Conservation (phyloP, 2,113 vertebrate genomes). For the Sminthopsis crassicaudata region DNA sequence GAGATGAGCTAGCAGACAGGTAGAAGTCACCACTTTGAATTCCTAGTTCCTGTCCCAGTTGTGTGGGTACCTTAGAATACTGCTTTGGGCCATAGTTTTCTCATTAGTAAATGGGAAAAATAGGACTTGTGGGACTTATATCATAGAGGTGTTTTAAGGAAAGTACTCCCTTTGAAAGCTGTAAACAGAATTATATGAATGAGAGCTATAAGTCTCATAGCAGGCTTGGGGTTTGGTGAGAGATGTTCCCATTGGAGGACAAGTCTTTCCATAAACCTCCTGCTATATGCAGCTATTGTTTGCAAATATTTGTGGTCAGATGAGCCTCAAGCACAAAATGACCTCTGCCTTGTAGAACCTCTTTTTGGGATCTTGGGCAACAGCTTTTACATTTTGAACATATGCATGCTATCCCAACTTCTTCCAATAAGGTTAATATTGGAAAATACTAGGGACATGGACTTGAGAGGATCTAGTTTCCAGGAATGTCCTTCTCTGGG, state of each 20-base stretch:
- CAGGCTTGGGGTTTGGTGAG: too few relatives aligned
- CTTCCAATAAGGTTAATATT: neutral
- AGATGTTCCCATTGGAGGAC: neutral
- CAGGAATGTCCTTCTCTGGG: slow-evolving; percentile 47
- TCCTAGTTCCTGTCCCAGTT: neutral
- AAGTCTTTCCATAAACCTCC: neutral
- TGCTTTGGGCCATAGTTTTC: too few relatives aligned
- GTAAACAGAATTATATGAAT: too few relatives aligned
- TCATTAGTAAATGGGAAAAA: too few relatives aligned
- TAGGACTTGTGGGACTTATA: too few relatives aligned
- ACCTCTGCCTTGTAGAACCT: too few relatives aligned
- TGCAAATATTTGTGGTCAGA: neutral
- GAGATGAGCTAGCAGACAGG: neutral
- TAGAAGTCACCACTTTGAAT: neutral
- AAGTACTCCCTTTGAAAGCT: too few relatives aligned
- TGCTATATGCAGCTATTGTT: neutral
- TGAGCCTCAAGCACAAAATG: too few relatives aligned
- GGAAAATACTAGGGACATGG: neutral
- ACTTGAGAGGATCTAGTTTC: slow-evolving; percentile 27
- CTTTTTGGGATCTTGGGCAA: too few relatives aligned
- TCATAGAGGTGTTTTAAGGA: too few relatives aligned
- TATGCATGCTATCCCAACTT: neutral
- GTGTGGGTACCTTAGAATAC: neutral
- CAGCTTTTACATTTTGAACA: too few relatives aligned
- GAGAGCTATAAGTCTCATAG: too few relatives aligned